These are phyloP conservation scores for Lemur catta DNA, from an alignment of 2,797 vertebrate species.

Conservation along the genomic window DNA sequence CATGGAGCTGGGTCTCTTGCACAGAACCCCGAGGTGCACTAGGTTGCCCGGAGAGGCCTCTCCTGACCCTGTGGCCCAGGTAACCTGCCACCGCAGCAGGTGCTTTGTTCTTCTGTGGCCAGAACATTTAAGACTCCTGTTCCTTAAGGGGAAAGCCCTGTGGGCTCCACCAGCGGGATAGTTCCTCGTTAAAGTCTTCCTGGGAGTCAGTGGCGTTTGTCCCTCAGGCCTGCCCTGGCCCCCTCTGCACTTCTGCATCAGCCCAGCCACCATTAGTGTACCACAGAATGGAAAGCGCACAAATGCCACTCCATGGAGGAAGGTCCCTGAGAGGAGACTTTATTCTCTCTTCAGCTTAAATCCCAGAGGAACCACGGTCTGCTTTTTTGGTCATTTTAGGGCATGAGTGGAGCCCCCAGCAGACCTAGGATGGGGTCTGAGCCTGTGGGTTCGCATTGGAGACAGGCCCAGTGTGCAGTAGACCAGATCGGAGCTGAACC, in stretches of 20 bases:
- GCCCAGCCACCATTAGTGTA: not conserved
- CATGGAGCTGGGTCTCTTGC: not conserved
- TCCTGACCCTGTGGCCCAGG: too few relatives aligned
- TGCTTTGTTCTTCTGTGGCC: not conserved
- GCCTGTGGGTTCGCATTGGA: not conserved
- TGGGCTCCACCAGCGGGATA: not conserved
- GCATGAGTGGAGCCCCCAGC: not conserved
- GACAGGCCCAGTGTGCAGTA: not conserved
- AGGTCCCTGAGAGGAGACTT: not conserved
- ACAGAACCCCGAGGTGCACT: not conserved
- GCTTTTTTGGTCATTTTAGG: not conserved
- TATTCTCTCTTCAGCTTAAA: not conserved
- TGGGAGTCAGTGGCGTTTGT: rapidly evolving
- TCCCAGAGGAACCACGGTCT: not conserved
- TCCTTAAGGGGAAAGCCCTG: not conserved
- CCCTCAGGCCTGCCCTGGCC: not conserved
- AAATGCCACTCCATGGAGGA: not conserved
- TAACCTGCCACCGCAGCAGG: too few relatives aligned
- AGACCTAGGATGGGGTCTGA: not conserved
- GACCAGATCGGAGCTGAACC: not conserved
- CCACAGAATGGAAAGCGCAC: not conserved
- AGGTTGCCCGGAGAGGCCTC: not conserved
- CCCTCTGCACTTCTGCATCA: not conserved
- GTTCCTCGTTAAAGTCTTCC: not conserved
- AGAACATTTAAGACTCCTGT: not conserved